Evolutionary conservation across 2,113 vertebrate genomes (phyloP).

Genomic region (Plestiodon gilberti): DNA sequence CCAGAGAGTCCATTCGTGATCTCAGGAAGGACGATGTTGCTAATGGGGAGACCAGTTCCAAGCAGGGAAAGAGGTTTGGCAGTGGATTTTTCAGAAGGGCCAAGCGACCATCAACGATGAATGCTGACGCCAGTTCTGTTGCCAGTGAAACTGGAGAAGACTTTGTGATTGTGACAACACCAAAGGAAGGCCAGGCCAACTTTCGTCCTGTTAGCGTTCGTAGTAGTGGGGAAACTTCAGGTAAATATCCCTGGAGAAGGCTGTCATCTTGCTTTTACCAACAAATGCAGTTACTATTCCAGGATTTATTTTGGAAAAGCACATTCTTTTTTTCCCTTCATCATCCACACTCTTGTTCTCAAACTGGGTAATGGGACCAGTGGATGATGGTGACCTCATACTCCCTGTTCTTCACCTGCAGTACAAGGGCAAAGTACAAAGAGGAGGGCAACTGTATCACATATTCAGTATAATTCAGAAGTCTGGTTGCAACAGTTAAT

Average conservation of each 20-base stretch:
- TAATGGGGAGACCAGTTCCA: conserved; percentile 52
- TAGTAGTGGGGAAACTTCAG: conserved; percentile 67
- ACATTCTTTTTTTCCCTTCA: conserved; percentile 6
- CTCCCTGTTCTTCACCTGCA: neutral
- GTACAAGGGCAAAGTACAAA: neutral
- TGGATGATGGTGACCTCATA: neutral
- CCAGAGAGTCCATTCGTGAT: conserved; percentile 57
- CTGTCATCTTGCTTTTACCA: neutral
- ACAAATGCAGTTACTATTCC: neutral
- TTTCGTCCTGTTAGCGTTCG: conserved; percentile 42
- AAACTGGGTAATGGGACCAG: neutral
- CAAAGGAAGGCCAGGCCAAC: conserved; percentile 52
- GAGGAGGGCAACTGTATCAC: neutral
- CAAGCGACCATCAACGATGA: conserved; percentile 56
- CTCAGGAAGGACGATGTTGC: conserved; percentile 61
- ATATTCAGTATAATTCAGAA: neutral
- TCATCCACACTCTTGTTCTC: neutral
- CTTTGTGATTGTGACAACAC: conserved; percentile 60
- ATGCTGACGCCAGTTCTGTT: conserved; percentile 55
- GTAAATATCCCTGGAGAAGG: conserved; percentile 58
- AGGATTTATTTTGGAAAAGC: neutral
- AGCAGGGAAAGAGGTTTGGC: conserved; percentile 61
- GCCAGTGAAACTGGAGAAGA: conserved; percentile 71
- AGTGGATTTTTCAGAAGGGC: conserved; percentile 62
- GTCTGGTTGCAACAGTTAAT: neutral